Evolutionary conservation across 2,797 vertebrate species (phyloP).

Genomic region (Paedocypris micromegethes): DNA sequence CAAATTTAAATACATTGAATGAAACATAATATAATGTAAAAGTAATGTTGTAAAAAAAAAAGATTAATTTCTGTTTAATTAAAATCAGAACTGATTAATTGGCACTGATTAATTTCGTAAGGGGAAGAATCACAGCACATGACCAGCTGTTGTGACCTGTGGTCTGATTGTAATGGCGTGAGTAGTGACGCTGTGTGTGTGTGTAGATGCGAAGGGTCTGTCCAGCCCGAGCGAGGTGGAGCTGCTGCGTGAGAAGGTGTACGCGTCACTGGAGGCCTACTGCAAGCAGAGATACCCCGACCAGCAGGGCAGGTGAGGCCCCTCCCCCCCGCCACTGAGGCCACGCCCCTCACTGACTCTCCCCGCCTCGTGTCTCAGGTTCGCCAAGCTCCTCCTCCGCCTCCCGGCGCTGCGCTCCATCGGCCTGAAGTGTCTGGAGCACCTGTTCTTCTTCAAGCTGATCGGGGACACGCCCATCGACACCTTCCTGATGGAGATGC

Average conservation of each 20-base stretch:
- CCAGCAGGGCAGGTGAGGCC: constrained; percentile 83
- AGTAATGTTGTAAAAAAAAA: no score
- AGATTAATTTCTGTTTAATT: no score
- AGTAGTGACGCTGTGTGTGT: background rate
- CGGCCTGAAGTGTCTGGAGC: constrained; percentile 89
- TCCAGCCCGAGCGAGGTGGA: constrained; percentile 88
- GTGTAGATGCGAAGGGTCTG: constrained; percentile 84
- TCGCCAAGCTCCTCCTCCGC: constrained; percentile 88
- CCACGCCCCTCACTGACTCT: no score
- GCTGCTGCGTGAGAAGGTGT: constrained; percentile 85
- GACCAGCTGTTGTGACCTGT: no score
- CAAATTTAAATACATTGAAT: no score
- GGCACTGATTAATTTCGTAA: no score
- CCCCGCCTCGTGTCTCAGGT: constrained; percentile 60
- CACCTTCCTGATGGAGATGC: constrained; percentile 95
- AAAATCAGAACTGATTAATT: no score
- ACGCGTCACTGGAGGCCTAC: constrained; percentile 88
- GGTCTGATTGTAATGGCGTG: no score
- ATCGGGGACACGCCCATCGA: constrained; percentile 93
- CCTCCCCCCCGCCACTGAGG: no score
- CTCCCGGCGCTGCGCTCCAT: constrained; percentile 88
- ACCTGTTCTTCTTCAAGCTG: constrained; percentile 94
- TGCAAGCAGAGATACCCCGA: constrained; percentile 95
- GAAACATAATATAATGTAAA: no score
- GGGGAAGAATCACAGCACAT: no score